Base-by-base conservation (phyloP, 2,113 vertebrate species). In the Aramus guarauna region DNA sequence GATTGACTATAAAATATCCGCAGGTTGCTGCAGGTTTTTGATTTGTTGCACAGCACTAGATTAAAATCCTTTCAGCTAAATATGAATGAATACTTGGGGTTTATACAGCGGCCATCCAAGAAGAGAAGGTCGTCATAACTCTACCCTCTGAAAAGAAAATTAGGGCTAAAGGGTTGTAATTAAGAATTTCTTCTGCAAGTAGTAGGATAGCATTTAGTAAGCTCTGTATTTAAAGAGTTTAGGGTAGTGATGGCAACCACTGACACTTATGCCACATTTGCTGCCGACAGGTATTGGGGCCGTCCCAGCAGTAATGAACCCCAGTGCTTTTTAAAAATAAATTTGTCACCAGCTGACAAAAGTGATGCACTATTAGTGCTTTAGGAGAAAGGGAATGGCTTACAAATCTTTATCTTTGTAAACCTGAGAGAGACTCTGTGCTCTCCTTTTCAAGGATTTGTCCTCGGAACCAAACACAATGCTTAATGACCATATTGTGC, bases 11-110 rank as follows among this genome's bases (percentile, higher is more conserved):
- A 96, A 97, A 97, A 84, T 96, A 97, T 92, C 94, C 18, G 27
- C 82, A 95, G 84, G 50, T 93, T 84, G 24, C 86, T 94, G 84
- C 80, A 73, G 55, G 56, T 67, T 92, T 97, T 95, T 97, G 89
- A 97, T 98, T 97, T 98, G 94, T 96, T 96, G 85, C 66, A 85
- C 64, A 90, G 90, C 89, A 81, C 87, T 85, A 94, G 87, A 95
- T 98, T 94, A 94, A 97, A 97, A 97, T 91, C 36, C 91, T 97
- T 97, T 97, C 95, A 96, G 79, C 87, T 96, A 97, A 97, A 94
- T 95, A 93, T 96, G 95, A 98, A 96, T 94, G 93, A 97, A 96
- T 72, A 90, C 32, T 88, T 14, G 0, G n/a, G 95, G 78, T 93
- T 97, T 96, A 85, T 94, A 72, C 24, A 79, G 48, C 24, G 13